A percentile compares a stretch with the other conserved stretches of the same genome.
Conservation (phyloP, 2,113 vertebrate genomes). For the Pluvialis apricaria region DNA sequence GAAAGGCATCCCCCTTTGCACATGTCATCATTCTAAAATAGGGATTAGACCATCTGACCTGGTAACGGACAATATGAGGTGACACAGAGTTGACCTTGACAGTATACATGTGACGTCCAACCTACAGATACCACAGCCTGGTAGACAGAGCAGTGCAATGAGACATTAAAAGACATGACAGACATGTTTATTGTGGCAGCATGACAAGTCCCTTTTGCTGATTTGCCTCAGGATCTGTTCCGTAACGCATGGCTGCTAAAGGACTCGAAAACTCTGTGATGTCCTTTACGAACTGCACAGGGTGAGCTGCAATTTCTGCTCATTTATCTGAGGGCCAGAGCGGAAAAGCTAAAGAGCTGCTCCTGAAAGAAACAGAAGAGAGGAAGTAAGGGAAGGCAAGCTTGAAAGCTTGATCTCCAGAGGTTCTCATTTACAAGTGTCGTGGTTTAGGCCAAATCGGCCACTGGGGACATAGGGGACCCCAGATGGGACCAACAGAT, state of each 20-base stretch:
- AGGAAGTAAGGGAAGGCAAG: not conserved
- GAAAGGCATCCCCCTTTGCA: not conserved
- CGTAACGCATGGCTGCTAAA: not conserved
- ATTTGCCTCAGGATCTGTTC: conserved; percentile 1
- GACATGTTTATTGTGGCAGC: not conserved
- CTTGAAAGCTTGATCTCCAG: not conserved
- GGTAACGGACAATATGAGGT: not conserved
- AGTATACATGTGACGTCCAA: not conserved
- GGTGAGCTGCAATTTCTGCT: not conserved
- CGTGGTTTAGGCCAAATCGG: too few species aligned
- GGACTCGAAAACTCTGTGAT: not conserved
- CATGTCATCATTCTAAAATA: not conserved
- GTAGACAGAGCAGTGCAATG: not conserved
- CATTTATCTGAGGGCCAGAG: not conserved
- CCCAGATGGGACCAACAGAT: too few species aligned
- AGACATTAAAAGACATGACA: not conserved
- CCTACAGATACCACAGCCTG: not conserved
- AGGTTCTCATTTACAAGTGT: not conserved
- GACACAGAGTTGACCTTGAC: not conserved
- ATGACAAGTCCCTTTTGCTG: not conserved
- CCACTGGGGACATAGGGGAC: too few species aligned
- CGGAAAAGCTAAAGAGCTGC: not conserved
- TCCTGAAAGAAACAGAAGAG: not conserved
- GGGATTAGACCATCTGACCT: not conserved
- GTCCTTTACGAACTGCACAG: not conserved